Evolutionary conservation across 1,140 invertebrate genomes (phyloP).

Genomic region (Macrotrachela quadricornifera): DNA sequence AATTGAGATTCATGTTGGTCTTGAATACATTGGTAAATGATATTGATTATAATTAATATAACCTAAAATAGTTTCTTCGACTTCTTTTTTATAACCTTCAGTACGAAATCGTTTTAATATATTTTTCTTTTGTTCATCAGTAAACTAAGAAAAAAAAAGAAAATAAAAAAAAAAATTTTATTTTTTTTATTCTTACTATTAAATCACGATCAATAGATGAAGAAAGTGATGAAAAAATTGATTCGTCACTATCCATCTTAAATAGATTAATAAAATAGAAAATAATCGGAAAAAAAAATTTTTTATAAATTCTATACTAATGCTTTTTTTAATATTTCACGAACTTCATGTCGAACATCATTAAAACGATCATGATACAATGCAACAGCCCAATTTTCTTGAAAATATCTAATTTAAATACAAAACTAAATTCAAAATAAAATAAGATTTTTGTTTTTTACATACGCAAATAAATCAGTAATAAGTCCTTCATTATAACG

Average conservation of each 20-base stretch:
- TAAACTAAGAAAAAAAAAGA: conserved; percentile 11
- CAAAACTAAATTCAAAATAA: background rate
- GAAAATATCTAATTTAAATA: conserved; percentile 22
- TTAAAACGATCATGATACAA: conserved; percentile 28
- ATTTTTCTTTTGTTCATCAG: conserved; percentile 14
- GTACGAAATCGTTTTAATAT: conserved; percentile 9
- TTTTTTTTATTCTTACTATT: conserved; percentile 13
- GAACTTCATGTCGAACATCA: conserved; percentile 26
- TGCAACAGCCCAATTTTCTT: conserved; percentile 23
- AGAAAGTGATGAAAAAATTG: conserved; percentile 21
- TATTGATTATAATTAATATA: conserved; percentile 30
- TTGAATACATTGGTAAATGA: conserved; percentile 30
- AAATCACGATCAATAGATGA: conserved; percentile 24
- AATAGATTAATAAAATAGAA: background rate
- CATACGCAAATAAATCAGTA: conserved; percentile 25
- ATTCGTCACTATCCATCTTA: conserved; percentile 16
- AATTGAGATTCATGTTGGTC: conserved; percentile 26
- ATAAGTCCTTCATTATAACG: conserved; percentile 26
- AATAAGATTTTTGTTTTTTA: background rate
- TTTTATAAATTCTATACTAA: conserved; percentile 14
- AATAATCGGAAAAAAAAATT: background rate
- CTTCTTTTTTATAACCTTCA: conserved; percentile 15
- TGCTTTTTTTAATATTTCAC: conserved; percentile 21
- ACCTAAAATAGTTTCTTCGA: conserved; percentile 25
- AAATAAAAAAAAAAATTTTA: background rate